Conservation (phyloP, 2,888 invertebrate species). For the Xestobium rufovillosum region DNA sequence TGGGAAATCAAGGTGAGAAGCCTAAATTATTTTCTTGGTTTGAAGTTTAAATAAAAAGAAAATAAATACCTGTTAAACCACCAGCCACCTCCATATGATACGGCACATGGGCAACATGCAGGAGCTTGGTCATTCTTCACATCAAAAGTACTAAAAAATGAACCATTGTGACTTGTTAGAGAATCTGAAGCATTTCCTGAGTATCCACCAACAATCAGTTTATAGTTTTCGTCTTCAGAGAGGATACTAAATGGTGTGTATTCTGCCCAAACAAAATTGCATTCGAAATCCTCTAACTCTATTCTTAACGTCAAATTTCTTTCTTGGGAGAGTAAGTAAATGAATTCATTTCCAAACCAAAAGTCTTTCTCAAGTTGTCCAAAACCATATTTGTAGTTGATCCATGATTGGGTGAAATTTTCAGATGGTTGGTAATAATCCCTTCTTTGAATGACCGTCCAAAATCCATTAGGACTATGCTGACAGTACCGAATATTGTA, state of each 20-base stretch:
- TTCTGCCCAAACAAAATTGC: constrained; percentile 45
- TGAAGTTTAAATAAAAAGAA: too few relatives aligned
- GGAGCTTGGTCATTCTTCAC: constrained; percentile 46
- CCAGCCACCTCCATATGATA: constrained; percentile 52
- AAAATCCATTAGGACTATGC: constrained; percentile 44
- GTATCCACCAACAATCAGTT: constrained; percentile 44
- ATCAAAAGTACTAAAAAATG: constrained; percentile 46
- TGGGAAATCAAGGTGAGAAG: too few relatives aligned
- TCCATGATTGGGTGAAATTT: constrained; percentile 51
- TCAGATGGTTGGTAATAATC: constrained; percentile 40
- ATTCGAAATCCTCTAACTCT: constrained; percentile 48
- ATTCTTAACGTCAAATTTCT: constrained; percentile 44
- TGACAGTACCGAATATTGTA: constrained; percentile 45
- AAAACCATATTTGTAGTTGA: constrained; percentile 51
- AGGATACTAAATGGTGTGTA: constrained; percentile 39
- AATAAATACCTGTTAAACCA: constrained; percentile 56
- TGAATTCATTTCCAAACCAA: constrained; percentile 54
- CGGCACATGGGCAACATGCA: constrained; percentile 48
- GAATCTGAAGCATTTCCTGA: constrained; percentile 49
- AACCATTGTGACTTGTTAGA: constrained; percentile 47
- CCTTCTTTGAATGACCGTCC: constrained; percentile 50
- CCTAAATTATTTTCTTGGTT: too few relatives aligned
- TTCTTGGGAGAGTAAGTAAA: constrained; percentile 43
- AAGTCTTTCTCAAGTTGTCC: constrained; percentile 49
- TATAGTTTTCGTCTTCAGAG: constrained; percentile 42